Conservation (phyloP, 2,113 vertebrate genomes). For the Hippocampus barbouri region DNA sequence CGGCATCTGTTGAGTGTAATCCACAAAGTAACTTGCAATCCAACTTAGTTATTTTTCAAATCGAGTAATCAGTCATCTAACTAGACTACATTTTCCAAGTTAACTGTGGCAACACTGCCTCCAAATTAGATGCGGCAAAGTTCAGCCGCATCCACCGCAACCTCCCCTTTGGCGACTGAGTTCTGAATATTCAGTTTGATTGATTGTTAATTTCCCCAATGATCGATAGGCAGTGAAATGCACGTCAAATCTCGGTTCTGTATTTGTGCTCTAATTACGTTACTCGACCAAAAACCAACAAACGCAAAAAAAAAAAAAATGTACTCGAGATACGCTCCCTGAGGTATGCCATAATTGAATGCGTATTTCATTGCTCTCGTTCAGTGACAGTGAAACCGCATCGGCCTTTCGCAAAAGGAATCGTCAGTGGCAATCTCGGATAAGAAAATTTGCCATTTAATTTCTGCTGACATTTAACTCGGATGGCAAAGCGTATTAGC, state of each 20-base stretch:
- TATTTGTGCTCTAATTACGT: background rate
- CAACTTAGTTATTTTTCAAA: too few relatives aligned
- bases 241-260: background rate
- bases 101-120: too few relatives aligned
- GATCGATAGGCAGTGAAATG: too few relatives aligned
- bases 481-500: slow-evolving; percentile 2
- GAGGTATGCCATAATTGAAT: slow-evolving; percentile 2
- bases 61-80: too few relatives aligned
- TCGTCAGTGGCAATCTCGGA: background rate
- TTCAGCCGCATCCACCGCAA: too few relatives aligned
- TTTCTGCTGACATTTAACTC: slow-evolving; percentile 13
- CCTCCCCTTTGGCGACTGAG: too few relatives aligned
- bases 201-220: too few relatives aligned
- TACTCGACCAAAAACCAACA: background rate
- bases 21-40: too few relatives aligned
- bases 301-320: background rate
- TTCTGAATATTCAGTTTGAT: too few relatives aligned
- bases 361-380: background rate
- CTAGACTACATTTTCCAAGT: too few relatives aligned
- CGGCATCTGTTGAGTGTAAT: too few relatives aligned
- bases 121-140: too few relatives aligned
- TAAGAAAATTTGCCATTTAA: slow-evolving; percentile 6
- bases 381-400: background rate
- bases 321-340: background rate
- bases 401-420: background rate